A percentile compares a stretch with the other conserved stretches of the same genome.
These are phyloP conservation scores for Lepidurus couesii DNA, from an alignment of 1,140 invertebrate genomes.

Conservation along the genomic window DNA sequence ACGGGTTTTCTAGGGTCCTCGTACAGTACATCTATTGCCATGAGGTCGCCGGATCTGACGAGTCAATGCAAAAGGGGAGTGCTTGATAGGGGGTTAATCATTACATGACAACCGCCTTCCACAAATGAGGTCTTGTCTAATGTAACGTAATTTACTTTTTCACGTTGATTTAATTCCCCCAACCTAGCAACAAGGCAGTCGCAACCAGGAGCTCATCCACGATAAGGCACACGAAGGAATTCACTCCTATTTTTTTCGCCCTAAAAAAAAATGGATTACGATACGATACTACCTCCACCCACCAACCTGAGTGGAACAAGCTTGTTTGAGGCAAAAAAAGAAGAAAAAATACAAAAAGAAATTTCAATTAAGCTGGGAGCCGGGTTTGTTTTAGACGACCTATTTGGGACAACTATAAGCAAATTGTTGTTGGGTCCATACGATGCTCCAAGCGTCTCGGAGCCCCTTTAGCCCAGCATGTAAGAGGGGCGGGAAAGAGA, in stretches of 20 bases:
- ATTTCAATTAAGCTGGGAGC: background rate
- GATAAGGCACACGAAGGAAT: background rate
- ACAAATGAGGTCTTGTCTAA: background rate
- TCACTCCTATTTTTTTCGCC: background rate
- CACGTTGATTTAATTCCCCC: background rate
- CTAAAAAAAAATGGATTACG: background rate
- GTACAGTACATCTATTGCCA: background rate
- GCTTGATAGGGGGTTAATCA: conserved; percentile 3
- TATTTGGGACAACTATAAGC: background rate
- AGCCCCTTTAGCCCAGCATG: background rate
- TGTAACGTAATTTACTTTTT: background rate
- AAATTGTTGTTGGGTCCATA: background rate
- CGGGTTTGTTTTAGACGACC: background rate
- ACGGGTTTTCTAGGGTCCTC: background rate
- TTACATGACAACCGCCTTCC: background rate
- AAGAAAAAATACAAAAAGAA: background rate
- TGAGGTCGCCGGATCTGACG: background rate
- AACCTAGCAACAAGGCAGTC: background rate
- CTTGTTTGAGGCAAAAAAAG: background rate
- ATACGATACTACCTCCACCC: too few species aligned
- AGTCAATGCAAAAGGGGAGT: background rate
- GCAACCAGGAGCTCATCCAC: background rate
- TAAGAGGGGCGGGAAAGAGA: background rate
- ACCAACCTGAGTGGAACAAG: too few species aligned
- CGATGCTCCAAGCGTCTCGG: background rate